These are phyloP conservation scores for Capra hircus DNA, from an alignment of 2,113 vertebrate genomes.

Conservation along the genomic window DNA sequence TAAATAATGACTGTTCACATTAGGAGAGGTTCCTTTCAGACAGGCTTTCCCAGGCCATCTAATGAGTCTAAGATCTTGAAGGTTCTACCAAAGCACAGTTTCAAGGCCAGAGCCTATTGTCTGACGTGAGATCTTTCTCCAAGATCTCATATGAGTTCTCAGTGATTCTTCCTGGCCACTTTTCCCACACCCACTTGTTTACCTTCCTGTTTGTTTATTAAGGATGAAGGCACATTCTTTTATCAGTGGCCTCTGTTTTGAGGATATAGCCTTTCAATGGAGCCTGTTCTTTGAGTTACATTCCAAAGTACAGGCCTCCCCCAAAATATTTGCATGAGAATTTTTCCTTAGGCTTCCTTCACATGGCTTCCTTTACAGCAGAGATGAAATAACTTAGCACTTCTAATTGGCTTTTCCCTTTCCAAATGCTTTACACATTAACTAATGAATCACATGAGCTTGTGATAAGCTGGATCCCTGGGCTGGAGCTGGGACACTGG, in stretches of 20 bases:
- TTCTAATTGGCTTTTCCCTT: slow-evolving; percentile 52
- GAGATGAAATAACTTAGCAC: slow-evolving; percentile 50
- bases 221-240: not conserved
- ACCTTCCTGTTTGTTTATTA: not conserved
- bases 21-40: not conserved
- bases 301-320: not conserved
- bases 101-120: slow-evolving; percentile 3
- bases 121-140: not conserved
- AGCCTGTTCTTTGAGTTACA: not conserved
- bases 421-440: slow-evolving; percentile 54
- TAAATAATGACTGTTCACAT: not conserved
- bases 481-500: not conserved
- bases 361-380: slow-evolving; percentile 1
- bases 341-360: slow-evolving; percentile 27
- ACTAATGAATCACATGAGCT: slow-evolving; percentile 49
- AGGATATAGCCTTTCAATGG: not conserved
- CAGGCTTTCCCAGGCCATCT: not conserved
- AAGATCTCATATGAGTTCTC: not conserved
- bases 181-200: not conserved
- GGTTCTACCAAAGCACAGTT: not conserved
- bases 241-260: not conserved
- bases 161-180: not conserved
- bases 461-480: not conserved
- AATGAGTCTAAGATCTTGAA: not conserved
- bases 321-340: slow-evolving; percentile 36